phyloP scores from a whole-genome alignment of 2,113 vertebrate species.

The Etheostoma cragini region DNA sequence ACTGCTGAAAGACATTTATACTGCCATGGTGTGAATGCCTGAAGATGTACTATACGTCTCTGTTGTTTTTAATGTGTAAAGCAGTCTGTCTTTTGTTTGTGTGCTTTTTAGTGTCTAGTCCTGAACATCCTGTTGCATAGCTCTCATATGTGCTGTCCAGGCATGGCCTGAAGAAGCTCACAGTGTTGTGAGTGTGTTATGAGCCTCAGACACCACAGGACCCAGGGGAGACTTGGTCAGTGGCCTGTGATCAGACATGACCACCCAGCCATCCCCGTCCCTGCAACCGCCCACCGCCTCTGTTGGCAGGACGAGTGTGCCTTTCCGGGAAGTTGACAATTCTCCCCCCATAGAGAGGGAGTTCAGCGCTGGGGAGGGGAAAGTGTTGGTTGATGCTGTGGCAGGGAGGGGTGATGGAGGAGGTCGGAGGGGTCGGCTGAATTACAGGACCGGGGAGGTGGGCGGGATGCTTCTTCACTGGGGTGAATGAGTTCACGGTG shows the following conservation, averaged over 20 bases:
- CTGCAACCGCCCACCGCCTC: conserved; percentile 33
- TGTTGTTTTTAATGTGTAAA: neutral
- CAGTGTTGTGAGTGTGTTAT: conserved; percentile 35
- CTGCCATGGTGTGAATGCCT: conserved; percentile 4
- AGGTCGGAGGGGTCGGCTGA: conserved; percentile 29
- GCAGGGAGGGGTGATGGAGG: conserved; percentile 6
- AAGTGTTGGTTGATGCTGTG: conserved; percentile 5
- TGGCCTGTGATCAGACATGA: conserved; percentile 64
- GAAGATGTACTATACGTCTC: neutral
- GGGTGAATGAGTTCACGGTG: conserved; percentile 63
- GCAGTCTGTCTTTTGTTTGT: neutral
- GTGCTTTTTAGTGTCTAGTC: neutral
- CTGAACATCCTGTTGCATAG: conserved; percentile 26
- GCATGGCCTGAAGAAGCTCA: neutral
- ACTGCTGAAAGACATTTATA: neutral
- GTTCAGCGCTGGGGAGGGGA: conserved; percentile 34
- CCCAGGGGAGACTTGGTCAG: conserved; percentile 52
- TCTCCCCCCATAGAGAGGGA: conserved; percentile 20
- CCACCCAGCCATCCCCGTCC: conserved; percentile 22
- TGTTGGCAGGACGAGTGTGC: conserved; percentile 68
- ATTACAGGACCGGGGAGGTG: conserved; percentile 37
- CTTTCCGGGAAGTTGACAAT: conserved; percentile 77
- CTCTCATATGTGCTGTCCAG: neutral
- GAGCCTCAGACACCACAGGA: conserved; percentile 54
- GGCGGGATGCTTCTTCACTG: conserved; percentile 38